phyloP scores from a whole-genome alignment of 2,888 invertebrate genomes.

The Drosophila paramelanica region DNA sequence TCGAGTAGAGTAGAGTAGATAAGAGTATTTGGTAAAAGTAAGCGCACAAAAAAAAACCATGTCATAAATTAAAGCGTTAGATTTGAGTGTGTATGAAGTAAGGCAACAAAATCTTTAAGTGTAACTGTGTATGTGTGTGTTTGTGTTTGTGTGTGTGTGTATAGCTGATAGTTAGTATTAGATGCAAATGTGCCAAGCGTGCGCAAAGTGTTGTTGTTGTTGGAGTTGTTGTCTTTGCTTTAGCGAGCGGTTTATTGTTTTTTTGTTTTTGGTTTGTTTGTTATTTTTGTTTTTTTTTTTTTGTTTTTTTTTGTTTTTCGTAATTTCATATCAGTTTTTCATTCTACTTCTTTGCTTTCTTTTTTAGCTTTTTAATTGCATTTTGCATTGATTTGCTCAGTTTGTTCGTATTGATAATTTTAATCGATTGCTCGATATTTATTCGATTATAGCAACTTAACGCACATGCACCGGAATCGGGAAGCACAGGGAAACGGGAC shows the following conservation, averaged over 20 bases:
- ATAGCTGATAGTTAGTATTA: conserved; percentile 33
- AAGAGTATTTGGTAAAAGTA: conserved; percentile 49
- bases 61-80: conserved; percentile 51
- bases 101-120: conserved; percentile 30
- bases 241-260: conserved; percentile 42
- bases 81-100: conserved; percentile 36
- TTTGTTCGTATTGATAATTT: conserved; percentile 44
- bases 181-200: conserved; percentile 77
- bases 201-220: conserved; percentile 58
- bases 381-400: conserved; percentile 68
- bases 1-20: conserved; percentile 48
- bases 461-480: conserved; percentile 78
- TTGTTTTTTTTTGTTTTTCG: conserved; percentile 13
- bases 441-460: conserved; percentile 72
- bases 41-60: conserved; percentile 53
- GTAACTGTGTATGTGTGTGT: conserved; percentile 26
- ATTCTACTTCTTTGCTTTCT: conserved; percentile 40
- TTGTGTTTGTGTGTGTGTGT: conserved; percentile 20
- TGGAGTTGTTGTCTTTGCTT: conserved; percentile 51
- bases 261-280: conserved; percentile 28
- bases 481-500: conserved; percentile 78
- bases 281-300: conserved; percentile 29
- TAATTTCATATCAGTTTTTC: conserved; percentile 33
- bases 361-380: conserved; percentile 51
- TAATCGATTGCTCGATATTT: conserved; percentile 65